These are phyloP conservation scores for Avahi laniger DNA, from an alignment of 2,797 vertebrate genomes.

Conservation along the genomic window DNA sequence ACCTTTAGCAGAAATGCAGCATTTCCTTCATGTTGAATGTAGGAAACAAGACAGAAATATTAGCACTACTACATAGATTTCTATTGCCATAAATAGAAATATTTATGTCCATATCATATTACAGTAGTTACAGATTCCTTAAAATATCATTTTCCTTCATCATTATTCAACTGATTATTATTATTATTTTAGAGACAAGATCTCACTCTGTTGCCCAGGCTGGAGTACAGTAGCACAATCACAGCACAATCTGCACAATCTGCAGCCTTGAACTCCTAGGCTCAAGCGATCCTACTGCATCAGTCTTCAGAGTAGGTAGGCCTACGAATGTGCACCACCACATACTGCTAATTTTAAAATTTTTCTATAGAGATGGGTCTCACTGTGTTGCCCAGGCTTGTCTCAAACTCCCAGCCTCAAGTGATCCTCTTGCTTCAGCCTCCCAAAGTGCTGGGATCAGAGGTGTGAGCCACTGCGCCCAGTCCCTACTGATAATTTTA, in stretches of 20 bases:
- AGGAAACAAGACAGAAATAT: not conserved
- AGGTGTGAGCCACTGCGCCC: not conserved
- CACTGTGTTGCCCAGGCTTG: not conserved
- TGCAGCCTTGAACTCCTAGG: not conserved
- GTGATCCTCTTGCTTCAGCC: not conserved
- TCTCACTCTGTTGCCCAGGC: not conserved
- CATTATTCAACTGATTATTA: not conserved
- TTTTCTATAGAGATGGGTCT: not conserved
- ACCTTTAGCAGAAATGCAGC: not conserved
- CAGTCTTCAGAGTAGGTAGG: not conserved
- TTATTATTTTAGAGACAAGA: not conserved
- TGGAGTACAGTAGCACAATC: not conserved
- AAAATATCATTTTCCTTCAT: not conserved
- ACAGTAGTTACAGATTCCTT: not conserved
- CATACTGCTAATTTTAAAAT: not conserved
- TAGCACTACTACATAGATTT: not conserved
- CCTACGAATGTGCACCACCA: not conserved
- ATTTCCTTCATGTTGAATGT: not conserved
- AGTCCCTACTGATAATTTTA: not conserved
- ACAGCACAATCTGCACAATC: too few relatives aligned
- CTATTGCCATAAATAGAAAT: not conserved
- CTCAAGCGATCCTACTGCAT: not conserved
- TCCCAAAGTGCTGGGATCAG: not conserved
- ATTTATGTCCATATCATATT: not conserved
- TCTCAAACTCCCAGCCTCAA: not conserved